These are phyloP conservation scores for Tipula vernalis DNA, from an alignment of 2,888 invertebrate genomes.

Conservation along the genomic window DNA sequence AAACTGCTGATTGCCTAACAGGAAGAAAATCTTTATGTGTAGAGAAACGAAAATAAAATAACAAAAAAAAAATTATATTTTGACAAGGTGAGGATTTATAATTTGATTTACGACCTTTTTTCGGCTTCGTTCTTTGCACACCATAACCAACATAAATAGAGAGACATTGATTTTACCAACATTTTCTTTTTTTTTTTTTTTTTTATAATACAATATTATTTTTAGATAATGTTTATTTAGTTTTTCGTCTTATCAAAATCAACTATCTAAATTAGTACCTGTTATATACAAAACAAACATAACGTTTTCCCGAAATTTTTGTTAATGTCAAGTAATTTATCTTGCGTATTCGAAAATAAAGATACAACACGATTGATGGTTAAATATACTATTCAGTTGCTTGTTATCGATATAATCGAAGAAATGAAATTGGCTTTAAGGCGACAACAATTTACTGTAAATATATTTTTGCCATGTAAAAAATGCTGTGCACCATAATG, in stretches of 20 bases:
- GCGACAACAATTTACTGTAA: neutral
- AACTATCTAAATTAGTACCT: neutral
- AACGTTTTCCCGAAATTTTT: neutral
- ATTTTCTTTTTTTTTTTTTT: neutral
- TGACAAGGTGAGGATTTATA: neutral
- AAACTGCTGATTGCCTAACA: neutral
- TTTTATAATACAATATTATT: neutral
- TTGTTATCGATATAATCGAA: neutral
- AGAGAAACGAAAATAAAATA: neutral
- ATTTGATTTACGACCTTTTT: neutral
- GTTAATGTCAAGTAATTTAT: neutral
- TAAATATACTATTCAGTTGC: neutral
- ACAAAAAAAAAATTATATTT: neutral
- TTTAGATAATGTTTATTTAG: neutral
- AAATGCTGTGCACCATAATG: neutral
- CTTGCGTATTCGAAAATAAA: neutral
- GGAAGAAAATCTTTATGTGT: neutral
- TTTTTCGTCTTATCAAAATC: neutral
- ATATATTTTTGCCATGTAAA: neutral
- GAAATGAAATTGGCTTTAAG: neutral
- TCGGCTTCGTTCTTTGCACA: neutral
- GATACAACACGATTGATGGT: neutral
- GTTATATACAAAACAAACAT: neutral
- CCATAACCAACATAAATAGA: neutral
- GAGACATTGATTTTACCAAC: neutral